Evolutionary conservation across 2,113 vertebrate species (phyloP), one percentile per base, ranked within the genome.

Genomic region (Phocoena sinus): DNA sequence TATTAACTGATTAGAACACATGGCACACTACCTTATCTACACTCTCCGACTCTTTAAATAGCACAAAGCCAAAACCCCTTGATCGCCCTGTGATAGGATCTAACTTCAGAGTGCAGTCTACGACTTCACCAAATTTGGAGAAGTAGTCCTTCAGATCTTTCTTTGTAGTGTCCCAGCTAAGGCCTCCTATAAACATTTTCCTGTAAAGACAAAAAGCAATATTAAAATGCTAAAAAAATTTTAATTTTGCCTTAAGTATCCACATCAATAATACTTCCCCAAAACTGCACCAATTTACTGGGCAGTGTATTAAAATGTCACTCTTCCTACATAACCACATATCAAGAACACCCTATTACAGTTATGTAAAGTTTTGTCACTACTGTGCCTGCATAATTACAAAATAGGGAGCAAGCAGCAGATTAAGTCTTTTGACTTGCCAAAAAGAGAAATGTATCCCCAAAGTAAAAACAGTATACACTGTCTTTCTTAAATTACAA

Each of bases 131-230:
- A 96, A 99, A 99, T 98, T 99, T 99, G 86, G 99, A 99, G 97
- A 99, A 99, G 98, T 99, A 99, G 98, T 99, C 99, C 98, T 99
- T 99, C 98, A 99, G 99, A 96, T 99, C 99, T 98, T 99, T 99
- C 99, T 99, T 99, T 11, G 99, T 99, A 26, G 99, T 99, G 99
- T 99, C 99, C 99, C 99, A 99, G 99, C 99, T 99, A 97, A 99
- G 99, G 63, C 99, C 99, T 33, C 99, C 99, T 3, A 99, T 99
- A 98, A 99, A 99, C 99, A 99, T 99, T 98, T 99, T 99, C 98
- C 99, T 99, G 98, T 97, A 94, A 97, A 98, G 92, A 98, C 95
- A 99, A 97, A 97, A 97, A 98, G 88, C 89, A 98, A 2, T 87
- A 96, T 97, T 98, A 96, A 97, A 91, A 94, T 92, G 79, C 97